Conservation (phyloP, 1,140 invertebrate genomes). For the Notospermus geniculatus region DNA sequence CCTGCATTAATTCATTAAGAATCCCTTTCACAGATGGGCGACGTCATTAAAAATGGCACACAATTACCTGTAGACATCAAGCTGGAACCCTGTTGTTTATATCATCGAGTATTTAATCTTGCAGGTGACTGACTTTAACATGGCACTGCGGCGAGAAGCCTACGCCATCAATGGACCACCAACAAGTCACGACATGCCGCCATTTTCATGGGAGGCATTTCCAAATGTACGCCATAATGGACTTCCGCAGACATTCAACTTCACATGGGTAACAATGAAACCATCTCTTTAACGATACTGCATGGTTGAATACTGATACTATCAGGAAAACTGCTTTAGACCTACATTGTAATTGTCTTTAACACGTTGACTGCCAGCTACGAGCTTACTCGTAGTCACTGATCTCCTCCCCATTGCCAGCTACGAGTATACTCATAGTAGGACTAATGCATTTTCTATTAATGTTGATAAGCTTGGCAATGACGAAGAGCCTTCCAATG, state of each 20-base stretch:
- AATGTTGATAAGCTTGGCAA: too few species aligned
- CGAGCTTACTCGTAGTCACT: too few species aligned
- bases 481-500: too few species aligned
- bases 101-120: neutral
- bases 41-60: neutral
- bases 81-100: neutral
- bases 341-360: too few species aligned
- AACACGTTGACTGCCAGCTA: too few species aligned
- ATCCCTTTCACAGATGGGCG: neutral
- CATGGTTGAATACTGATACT: too few species aligned
- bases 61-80: neutral
- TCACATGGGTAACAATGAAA: constrained; percentile 39
- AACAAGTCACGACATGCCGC: constrained; percentile 30
- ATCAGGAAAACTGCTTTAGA: too few species aligned
- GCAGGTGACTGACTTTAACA: constrained; percentile 43
- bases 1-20: neutral
- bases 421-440: too few species aligned
- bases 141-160: constrained; percentile 39
- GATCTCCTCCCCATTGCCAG: too few species aligned
- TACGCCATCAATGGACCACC: constrained; percentile 51
- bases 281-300: constrained; percentile 17
- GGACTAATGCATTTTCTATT: too few species aligned
- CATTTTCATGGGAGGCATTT: constrained; percentile 39
- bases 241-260: constrained; percentile 45
- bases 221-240: constrained; percentile 41